phyloP scores from a whole-genome alignment of 2,113 vertebrate genomes.

The Saccopteryx bilineata region DNA sequence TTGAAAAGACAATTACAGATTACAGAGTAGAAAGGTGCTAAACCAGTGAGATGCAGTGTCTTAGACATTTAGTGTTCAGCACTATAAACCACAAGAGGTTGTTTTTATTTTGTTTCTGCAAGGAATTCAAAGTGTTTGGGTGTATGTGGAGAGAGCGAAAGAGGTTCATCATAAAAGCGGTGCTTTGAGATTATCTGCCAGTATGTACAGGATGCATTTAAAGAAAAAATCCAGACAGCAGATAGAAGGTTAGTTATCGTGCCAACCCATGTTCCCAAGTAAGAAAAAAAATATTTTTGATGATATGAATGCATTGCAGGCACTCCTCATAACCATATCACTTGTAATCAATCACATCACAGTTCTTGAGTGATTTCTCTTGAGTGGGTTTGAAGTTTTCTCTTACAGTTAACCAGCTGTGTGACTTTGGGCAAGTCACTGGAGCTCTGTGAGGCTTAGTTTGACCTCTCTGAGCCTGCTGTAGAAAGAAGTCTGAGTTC shows the following conservation, averaged over 20 bases:
- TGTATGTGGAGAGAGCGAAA: background rate
- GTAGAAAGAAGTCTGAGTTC: background rate
- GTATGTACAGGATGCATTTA: background rate
- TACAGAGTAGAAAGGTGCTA: background rate
- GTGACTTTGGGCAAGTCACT: constrained; percentile 58
- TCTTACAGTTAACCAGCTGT: constrained; percentile 49
- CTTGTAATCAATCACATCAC: background rate
- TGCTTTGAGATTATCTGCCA: background rate
- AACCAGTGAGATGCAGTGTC: background rate
- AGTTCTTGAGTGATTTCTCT: background rate
- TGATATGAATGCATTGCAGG: background rate
- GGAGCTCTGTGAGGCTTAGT: background rate
- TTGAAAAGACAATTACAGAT: background rate
- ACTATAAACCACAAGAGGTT: background rate
- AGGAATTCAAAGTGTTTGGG: background rate
- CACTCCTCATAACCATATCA: background rate
- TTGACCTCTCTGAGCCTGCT: background rate
- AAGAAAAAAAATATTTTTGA: background rate
- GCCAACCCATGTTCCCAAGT: background rate
- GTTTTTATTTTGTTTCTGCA: constrained; percentile 28
- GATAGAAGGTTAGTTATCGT: background rate
- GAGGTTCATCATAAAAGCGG: background rate
- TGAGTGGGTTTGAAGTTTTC: background rate
- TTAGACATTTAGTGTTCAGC: constrained; percentile 4
- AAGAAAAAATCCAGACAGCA: constrained; percentile 24